Percentiles rank a stretch among this genome's conserved stretches.
phyloP scores from a whole-genome alignment of 2,888 invertebrate species.

The Neoaliturus tenellus region DNA sequence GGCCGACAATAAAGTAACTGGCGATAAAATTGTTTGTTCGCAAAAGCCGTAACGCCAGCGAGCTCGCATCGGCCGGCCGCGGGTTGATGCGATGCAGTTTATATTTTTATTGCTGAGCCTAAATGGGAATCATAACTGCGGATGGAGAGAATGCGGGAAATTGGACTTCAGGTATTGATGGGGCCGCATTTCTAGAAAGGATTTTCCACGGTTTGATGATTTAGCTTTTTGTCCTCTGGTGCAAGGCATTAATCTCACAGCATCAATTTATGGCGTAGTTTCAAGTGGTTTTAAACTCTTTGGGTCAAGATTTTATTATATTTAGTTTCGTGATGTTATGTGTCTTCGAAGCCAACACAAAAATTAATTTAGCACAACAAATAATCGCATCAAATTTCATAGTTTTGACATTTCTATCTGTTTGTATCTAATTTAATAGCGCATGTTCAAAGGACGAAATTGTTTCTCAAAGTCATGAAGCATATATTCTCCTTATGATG shows the following conservation, averaged over 20 bases:
- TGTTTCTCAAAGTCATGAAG: no score
- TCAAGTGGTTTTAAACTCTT: no score
- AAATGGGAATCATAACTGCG: constrained; percentile 1
- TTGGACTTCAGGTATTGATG: background rate
- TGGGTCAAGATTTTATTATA: no score
- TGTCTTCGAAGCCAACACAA: no score
- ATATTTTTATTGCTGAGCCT: constrained; percentile 11
- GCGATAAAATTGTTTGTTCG: constrained; percentile 49
- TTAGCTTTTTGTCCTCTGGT: background rate
- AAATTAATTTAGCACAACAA: no score
- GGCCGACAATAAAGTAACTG: constrained; percentile 42
- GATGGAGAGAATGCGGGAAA: constrained; percentile 4
- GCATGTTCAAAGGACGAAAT: no score
- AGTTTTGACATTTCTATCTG: no score
- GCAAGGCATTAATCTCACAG: background rate
- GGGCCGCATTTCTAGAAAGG: background rate
- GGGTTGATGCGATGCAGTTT: constrained; percentile 26
- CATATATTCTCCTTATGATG: no score
- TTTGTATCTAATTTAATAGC: no score
- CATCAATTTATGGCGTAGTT: background rate
- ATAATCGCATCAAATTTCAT: no score
- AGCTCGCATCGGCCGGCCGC: constrained; percentile 11
- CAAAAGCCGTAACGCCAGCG: constrained; percentile 5
- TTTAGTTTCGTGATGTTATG: no score
- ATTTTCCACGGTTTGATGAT: background rate